Percentiles rank a stretch among this genome's conserved stretches.
Evolutionary conservation across 1,140 invertebrate genomes (phyloP).

Genomic region (Panulirus ornatus): DNA sequence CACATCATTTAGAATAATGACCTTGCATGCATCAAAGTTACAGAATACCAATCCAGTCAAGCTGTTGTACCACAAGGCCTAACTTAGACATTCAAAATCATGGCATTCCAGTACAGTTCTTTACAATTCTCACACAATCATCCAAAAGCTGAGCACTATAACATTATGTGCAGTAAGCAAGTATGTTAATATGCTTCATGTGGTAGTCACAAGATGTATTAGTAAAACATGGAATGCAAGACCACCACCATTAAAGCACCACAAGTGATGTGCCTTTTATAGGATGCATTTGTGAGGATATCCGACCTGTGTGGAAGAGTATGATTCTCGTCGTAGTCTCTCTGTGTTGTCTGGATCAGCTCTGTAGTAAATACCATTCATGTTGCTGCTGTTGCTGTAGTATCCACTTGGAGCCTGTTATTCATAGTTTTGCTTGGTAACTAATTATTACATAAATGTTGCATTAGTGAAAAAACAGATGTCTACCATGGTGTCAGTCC

Average conservation of each 20-base stretch:
- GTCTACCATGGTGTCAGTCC: no score
- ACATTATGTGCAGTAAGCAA: neutral
- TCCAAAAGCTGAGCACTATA: neutral
- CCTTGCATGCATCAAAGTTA: no score
- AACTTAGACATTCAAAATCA: no score
- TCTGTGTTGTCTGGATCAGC: constrained; percentile 44
- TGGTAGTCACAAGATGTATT: neutral
- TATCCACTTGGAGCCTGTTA: constrained; percentile 64
- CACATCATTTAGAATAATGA: no score
- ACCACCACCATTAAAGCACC: constrained; percentile 6
- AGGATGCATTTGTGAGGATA: neutral
- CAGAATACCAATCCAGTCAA: no score
- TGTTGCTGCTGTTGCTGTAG: constrained; percentile 21
- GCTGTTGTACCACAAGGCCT: no score
- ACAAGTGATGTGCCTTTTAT: neutral
- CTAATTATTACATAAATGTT: neutral
- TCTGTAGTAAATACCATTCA: constrained; percentile 60
- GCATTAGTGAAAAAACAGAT: no score
- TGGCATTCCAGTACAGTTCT: no score
- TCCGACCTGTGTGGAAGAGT: constrained; percentile 60
- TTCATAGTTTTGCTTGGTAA: constrained; percentile 50
- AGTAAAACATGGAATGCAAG: neutral
- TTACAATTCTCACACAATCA: neutral
- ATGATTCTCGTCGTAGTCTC: constrained; percentile 39
- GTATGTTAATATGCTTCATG: neutral